Evolutionary conservation across 2,797 vertebrate genomes (phyloP).

Genomic region (Syndactyla subalaris): DNA sequence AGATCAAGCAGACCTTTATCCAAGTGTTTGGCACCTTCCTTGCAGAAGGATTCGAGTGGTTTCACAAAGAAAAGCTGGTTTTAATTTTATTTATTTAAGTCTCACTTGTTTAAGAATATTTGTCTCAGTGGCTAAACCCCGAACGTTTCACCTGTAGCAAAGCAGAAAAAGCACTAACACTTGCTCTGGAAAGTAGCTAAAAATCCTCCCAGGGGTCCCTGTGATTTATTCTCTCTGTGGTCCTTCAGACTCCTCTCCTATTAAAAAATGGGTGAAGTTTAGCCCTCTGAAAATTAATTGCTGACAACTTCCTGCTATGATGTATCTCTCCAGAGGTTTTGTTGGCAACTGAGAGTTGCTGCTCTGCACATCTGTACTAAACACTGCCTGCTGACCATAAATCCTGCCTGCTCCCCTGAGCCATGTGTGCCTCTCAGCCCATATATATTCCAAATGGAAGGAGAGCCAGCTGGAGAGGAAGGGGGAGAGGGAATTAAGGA

Average conservation of each 20-base stretch:
- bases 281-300: slow-evolving; percentile 63
- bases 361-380: slow-evolving; percentile 58
- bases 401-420: slow-evolving; percentile 19
- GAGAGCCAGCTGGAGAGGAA: slow-evolving; percentile 11
- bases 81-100: background rate
- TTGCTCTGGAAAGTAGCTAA: background rate
- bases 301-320: slow-evolving; percentile 33
- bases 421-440: background rate
- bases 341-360: slow-evolving; percentile 29
- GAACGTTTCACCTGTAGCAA: background rate
- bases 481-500: background rate
- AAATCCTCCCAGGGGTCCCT: background rate
- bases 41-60: background rate
- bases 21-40: background rate
- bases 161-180: background rate
- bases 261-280: slow-evolving; percentile 64
- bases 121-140: background rate
- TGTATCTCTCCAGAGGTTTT: slow-evolving; percentile 57
- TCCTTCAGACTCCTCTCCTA: slow-evolving; percentile 39
- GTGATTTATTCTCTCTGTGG: slow-evolving; percentile 51
- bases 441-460: background rate
- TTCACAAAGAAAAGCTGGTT: background rate
- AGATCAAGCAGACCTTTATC: background rate
- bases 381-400: slow-evolving; percentile 23
- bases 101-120: background rate